A percentile compares a stretch with the other conserved stretches of the same genome.
Evolutionary conservation across 2,888 invertebrate species (phyloP).

Genomic region (Arctia plantaginis): DNA sequence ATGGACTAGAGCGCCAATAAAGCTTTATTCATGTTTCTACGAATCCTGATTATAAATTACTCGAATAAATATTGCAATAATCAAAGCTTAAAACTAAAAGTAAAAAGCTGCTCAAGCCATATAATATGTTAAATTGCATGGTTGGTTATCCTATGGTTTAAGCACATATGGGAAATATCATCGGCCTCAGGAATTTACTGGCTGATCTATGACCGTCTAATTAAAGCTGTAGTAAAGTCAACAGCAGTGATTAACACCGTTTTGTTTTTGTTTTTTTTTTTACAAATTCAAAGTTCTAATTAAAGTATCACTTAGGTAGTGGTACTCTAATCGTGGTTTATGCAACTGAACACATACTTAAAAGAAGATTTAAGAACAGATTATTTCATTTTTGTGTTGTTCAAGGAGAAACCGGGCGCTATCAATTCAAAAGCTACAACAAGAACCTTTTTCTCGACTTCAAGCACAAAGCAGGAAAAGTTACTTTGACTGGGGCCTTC

Average conservation of each 20-base stretch:
- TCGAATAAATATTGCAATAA: neutral
- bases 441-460: neutral
- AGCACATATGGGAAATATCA: neutral
- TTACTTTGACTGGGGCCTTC: neutral
- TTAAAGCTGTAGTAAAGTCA: too few relatives aligned
- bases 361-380: too few relatives aligned
- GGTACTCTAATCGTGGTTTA: too few relatives aligned
- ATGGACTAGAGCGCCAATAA: conserved; percentile 15
- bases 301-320: too few relatives aligned
- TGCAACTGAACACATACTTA: too few relatives aligned
- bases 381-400: too few relatives aligned
- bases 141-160: neutral
- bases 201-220: neutral
- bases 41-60: conserved; percentile 1
- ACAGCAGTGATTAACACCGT: too few relatives aligned
- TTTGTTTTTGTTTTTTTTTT: too few relatives aligned
- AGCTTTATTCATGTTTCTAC: conserved; percentile 15
- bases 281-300: too few relatives aligned
- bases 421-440: too few relatives aligned
- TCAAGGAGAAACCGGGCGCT: too few relatives aligned
- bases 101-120: neutral
- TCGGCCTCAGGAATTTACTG: neutral
- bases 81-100: neutral
- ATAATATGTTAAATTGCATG: neutral
- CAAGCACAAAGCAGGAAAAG: neutral